phyloP scores from a whole-genome alignment of 1,140 invertebrate species.

The Onthophagus taurus region DNA sequence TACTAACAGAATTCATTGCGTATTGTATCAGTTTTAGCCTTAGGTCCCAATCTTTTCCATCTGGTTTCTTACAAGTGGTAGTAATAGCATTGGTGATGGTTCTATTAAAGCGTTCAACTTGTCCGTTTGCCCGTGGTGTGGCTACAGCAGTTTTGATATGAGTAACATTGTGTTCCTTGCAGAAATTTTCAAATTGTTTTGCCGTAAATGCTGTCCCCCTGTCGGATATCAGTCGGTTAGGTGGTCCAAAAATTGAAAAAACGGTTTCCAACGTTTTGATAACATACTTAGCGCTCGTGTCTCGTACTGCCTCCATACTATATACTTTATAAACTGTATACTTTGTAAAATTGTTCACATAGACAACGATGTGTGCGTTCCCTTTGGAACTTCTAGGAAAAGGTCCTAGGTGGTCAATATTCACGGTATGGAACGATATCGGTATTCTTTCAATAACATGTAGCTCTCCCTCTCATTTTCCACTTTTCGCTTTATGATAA shows the following conservation, averaged over 20 bases:
- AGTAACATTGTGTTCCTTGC: conserved; percentile 21
- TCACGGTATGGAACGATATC: background rate
- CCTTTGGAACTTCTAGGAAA: background rate
- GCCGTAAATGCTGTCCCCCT: conserved; percentile 30
- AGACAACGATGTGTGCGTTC: too few relatives aligned
- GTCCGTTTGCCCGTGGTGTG: conserved; percentile 27
- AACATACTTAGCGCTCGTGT: conserved; percentile 16
- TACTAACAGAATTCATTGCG: too few relatives aligned
- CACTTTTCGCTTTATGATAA: background rate
- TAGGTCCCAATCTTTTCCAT: too few relatives aligned
- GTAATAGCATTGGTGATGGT: too few relatives aligned
- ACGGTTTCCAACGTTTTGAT: conserved; percentile 3
- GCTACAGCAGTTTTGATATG: conserved; percentile 29
- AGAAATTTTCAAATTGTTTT: conserved; percentile 24
- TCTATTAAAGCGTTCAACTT: conserved; percentile 17
- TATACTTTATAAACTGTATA: too few relatives aligned
- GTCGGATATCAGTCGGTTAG: conserved; percentile 30
- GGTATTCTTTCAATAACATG: background rate
- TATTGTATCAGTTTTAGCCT: too few relatives aligned
- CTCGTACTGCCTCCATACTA: too few relatives aligned
- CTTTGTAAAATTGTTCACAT: too few relatives aligned
- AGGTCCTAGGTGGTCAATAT: conserved; percentile 5
- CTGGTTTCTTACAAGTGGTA: too few relatives aligned
- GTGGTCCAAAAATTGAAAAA: conserved; percentile 23
- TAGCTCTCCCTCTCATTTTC: background rate